Base-by-base conservation (phyloP, 1,140 invertebrate genomes). In the Ceratoteleas bidentatus region DNA sequence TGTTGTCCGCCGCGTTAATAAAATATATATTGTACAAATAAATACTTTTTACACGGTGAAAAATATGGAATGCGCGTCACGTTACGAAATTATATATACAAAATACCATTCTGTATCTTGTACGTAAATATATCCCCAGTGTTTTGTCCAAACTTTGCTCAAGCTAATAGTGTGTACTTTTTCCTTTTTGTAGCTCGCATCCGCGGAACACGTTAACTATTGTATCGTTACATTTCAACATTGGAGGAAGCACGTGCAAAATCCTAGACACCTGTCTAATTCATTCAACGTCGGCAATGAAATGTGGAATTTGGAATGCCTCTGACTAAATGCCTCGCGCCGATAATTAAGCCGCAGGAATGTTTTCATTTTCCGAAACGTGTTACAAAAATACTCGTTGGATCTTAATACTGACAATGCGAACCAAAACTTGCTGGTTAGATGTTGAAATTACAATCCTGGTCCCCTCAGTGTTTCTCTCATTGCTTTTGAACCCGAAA, bases 1-100 rank as follows among this genome's bases (percentile, higher is more conserved):
- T 47, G 24, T 72, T 50, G 45, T 65, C 6, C 65, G 34, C 53
- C n/a, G 65, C 32, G 49, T 66, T 80, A 73, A 80, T 80, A 73
- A 80, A 80, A 80, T 77, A 80, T 68, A 80, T 80, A 68, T 73
- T 80, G 52, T 69, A 80, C 69, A 80, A 80, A 80, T 73, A 80
- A 80, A 80, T 74, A 74, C 64, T 73, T 80, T 80, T 61, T 80
- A 80, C 77, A 74, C 4, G 62, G 43, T 73, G 64, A 74, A 80
- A 80, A 80, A 80, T 81, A 74, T 81, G 77, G 70, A 81, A 74
- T 81, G 77, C 70, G 58, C 69, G 15, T 73, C 56, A 47, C 69
- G 33, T 68, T 74, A 74, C 14, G 43, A 74, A 62, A 78, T 72
- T 78, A 57, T 62, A 62, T 81, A 81, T 64, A 64, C 65, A 81